Percentiles rank a stretch among this genome's conserved stretches.
Evolutionary conservation across 2,888 invertebrate species (phyloP).

Genomic region (Andrena trimmerana): DNA sequence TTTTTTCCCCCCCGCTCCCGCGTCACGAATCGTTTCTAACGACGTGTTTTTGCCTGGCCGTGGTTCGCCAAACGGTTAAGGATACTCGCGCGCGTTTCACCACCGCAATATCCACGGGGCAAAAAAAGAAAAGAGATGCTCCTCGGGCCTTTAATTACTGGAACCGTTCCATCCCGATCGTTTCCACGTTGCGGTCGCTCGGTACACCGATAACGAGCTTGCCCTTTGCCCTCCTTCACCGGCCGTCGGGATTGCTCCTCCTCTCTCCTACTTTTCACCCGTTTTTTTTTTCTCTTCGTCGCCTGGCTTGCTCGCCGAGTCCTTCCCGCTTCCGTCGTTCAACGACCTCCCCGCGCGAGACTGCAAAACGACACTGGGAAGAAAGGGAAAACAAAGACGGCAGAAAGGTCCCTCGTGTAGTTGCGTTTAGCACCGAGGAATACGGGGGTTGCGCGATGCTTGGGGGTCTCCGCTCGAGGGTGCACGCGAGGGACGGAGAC

Average conservation of each 20-base stretch:
- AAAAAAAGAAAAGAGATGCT: conserved; percentile 2
- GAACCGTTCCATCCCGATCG: conserved; percentile 25
- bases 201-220: conserved; percentile 54
- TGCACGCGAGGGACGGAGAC: conserved; percentile 70
- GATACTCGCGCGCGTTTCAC: not conserved
- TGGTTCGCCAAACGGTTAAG: not conserved
- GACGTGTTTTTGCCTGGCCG: not conserved
- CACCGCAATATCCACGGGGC: conserved; percentile 1
- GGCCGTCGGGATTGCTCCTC: conserved; percentile 25
- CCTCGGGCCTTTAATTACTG: conserved; percentile 38
- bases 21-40: not conserved
- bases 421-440: conserved; percentile 81
- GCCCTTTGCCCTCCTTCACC: conserved; percentile 21
- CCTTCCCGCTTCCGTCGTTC: conserved; percentile 70
- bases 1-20: not conserved
- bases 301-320: conserved; percentile 51
- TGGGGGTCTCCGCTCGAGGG: conserved; percentile 68
- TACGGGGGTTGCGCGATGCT: conserved; percentile 78
- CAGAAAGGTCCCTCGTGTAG: conserved; percentile 81
- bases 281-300: not conserved
- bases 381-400: conserved; percentile 85
- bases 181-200: conserved; percentile 44
- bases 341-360: conserved; percentile 72
- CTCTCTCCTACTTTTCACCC: conserved; percentile 12
- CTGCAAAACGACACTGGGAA: conserved; percentile 84